These are phyloP conservation scores for Ctenopoma multispine DNA, from an alignment of 2,797 vertebrate species.

Conservation along the genomic window DNA sequence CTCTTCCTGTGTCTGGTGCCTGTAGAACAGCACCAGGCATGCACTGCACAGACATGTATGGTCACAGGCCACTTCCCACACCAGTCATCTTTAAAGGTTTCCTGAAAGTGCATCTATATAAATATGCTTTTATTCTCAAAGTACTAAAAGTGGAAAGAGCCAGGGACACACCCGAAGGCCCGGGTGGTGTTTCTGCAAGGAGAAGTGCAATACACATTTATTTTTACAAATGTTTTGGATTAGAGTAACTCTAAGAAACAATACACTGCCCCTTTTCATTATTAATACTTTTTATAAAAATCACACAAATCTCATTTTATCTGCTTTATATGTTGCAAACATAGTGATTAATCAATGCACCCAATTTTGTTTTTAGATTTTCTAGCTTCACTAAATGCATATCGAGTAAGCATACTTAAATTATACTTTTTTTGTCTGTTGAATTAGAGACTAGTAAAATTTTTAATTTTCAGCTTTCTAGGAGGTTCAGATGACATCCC, in stretches of 20 bases:
- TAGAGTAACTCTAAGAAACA: background rate
- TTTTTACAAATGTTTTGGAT: constrained; percentile 8
- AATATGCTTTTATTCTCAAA: constrained; percentile 45
- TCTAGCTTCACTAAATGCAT: background rate
- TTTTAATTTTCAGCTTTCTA: background rate
- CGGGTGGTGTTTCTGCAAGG: constrained; percentile 42
- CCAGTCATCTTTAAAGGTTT: background rate
- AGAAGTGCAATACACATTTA: constrained; percentile 38
- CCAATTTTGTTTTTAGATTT: constrained; percentile 2
- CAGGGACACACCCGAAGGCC: constrained; percentile 49
- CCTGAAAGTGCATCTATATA: constrained; percentile 3
- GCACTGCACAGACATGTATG: constrained; percentile 57
- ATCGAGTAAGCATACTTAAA: background rate
- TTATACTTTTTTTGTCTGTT: background rate
- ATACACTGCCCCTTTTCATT: background rate
- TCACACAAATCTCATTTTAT: background rate
- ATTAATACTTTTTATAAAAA: background rate
- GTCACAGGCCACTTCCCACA: constrained; percentile 67
- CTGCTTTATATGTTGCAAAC: background rate
- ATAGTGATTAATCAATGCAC: background rate
- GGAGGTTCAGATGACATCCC: too few relatives aligned
- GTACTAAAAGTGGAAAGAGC: constrained; percentile 50
- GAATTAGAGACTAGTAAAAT: constrained; percentile 8
- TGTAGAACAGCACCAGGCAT: constrained; percentile 54
- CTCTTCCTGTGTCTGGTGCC: constrained; percentile 70